A percentile compares a stretch with the other conserved stretches of the same genome.
Evolutionary conservation across 2,113 vertebrate species (phyloP).

Genomic region (Spea bombifrons): DNA sequence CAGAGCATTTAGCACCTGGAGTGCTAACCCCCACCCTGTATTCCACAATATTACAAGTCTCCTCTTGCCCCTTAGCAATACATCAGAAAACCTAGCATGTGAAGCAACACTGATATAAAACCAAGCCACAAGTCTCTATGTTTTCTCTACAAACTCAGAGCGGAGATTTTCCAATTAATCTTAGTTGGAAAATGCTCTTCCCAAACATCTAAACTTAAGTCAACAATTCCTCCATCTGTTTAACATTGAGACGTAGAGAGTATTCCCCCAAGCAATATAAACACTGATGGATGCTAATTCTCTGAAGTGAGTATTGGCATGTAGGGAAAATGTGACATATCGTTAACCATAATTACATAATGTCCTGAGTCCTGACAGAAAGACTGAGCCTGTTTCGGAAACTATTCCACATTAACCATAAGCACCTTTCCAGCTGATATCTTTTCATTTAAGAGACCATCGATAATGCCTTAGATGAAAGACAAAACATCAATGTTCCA

Average conservation of each 20-base stretch:
- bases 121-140: not conserved
- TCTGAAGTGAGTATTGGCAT: not conserved
- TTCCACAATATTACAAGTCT: conserved; percentile 13
- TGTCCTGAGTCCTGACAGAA: not conserved
- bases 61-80: conserved; percentile 8
- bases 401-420: not conserved
- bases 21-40: conserved; percentile 36
- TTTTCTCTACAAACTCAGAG: not conserved
- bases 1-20: conserved; percentile 80
- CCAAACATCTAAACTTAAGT: not conserved
- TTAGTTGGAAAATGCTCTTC: not conserved
- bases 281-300: not conserved
- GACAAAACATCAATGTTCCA: too few relatives aligned
- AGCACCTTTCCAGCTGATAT: not conserved
- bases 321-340: not conserved
- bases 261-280: conserved; percentile 1
- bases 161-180: not conserved
- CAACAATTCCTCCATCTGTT: not conserved
- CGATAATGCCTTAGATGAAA: too few relatives aligned
- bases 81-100: not conserved
- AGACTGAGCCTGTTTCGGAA: not conserved
- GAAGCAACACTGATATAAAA: not conserved
- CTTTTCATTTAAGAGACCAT: too few relatives aligned
- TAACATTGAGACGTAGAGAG: not conserved
- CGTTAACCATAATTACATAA: not conserved